A percentile compares a stretch with the other conserved stretches of the same genome.
phyloP scores from a whole-genome alignment of 2,797 vertebrate genomes.

The Anabas testudineus region DNA sequence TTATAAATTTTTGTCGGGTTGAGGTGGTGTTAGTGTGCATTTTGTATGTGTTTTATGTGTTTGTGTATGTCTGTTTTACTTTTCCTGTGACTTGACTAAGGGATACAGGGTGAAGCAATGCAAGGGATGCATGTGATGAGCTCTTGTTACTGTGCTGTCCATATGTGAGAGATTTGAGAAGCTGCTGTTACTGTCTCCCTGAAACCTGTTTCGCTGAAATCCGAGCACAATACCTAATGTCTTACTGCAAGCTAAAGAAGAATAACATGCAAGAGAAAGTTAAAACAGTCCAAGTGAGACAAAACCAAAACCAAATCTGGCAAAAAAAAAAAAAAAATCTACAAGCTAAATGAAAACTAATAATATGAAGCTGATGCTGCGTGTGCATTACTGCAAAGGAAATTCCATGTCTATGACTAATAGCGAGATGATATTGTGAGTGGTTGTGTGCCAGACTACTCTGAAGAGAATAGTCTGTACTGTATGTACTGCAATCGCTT shows the following conservation, averaged over 20 bases:
- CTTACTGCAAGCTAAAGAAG: conserved; percentile 73
- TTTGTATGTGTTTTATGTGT: conserved; percentile 33
- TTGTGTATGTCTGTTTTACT: conserved; percentile 46
- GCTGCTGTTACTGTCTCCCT: conserved; percentile 54
- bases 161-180: conserved; percentile 74
- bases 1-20: conserved; percentile 66
- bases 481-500: conserved; percentile 36
- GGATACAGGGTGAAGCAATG: conserved; percentile 67
- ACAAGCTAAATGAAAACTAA: conserved; percentile 73
- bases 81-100: conserved; percentile 55
- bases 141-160: conserved; percentile 69
- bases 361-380: conserved; percentile 64
- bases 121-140: conserved; percentile 66
- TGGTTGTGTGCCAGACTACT: conserved; percentile 57
- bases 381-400: conserved; percentile 58
- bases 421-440: conserved; percentile 54
- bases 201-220: conserved; percentile 35
- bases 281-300: conserved; percentile 77
- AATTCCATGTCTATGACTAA: conserved; percentile 45
- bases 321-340: conserved; percentile 60
- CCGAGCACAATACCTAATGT: conserved; percentile 44
- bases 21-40: conserved; percentile 57
- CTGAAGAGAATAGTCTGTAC: conserved; percentile 37
- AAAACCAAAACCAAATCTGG: conserved; percentile 74
- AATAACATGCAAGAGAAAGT: conserved; percentile 73